These are phyloP conservation scores for Heterodera filipjevi DNA, from an alignment of 2,888 invertebrate species.

Conservation along the genomic window DNA sequence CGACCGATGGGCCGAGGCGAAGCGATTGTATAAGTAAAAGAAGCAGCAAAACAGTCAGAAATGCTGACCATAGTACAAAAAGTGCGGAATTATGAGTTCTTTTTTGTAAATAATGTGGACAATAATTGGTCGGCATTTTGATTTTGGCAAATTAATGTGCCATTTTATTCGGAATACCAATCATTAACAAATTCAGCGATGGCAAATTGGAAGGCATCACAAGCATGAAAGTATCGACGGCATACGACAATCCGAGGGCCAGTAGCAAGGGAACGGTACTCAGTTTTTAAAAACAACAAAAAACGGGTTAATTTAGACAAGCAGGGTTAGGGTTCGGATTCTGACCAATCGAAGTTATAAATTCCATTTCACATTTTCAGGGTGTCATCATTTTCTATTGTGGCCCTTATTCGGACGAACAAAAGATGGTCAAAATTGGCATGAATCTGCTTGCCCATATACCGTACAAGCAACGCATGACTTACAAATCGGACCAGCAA, in stretches of 20 bases:
- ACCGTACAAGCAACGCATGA: not conserved
- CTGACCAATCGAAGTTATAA: too few species aligned
- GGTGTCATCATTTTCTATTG: conserved; percentile 8
- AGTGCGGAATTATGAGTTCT: too few species aligned
- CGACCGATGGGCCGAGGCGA: not conserved
- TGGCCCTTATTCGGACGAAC: not conserved
- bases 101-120: too few species aligned
- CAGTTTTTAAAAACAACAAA: too few species aligned
- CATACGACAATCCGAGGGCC: conserved; percentile 1
- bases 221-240: conserved; percentile 10
- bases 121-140: not conserved
- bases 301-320: not conserved
- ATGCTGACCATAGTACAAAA: not conserved
- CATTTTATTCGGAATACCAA: not conserved
- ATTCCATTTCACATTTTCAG: not conserved
- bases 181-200: not conserved
- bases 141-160: not conserved
- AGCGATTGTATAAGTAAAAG: not conserved
- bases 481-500: not conserved
- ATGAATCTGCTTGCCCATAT: not conserved
- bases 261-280: not conserved
- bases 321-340: not conserved
- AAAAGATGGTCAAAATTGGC: not conserved
- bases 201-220: conserved; percentile 7
- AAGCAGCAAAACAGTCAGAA: too few species aligned